Evolutionary conservation across 2,888 invertebrate genomes (phyloP).

Genomic region (Thyatira batis): DNA sequence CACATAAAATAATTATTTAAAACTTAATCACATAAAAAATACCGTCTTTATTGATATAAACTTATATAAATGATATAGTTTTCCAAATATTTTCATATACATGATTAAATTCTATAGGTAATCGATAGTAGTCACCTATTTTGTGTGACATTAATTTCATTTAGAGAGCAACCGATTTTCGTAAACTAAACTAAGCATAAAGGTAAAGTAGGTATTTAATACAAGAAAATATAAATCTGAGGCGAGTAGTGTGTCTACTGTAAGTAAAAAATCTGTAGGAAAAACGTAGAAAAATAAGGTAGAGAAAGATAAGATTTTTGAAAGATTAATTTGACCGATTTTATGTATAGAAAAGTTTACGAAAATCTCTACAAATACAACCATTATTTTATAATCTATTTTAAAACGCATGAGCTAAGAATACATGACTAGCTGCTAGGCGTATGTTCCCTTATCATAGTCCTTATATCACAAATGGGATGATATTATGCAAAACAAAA

Average conservation of each 20-base stretch:
- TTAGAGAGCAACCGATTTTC: constrained; percentile 4
- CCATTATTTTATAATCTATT: constrained; percentile 16
- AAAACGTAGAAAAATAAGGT: not conserved
- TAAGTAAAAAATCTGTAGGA: not conserved
- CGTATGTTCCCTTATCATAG: constrained; percentile 3
- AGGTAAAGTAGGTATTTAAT: too few relatives aligned
- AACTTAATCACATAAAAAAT: constrained; percentile 29
- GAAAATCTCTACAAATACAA: constrained; percentile 1
- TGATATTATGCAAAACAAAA: constrained; percentile 1
- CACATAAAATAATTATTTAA: constrained; percentile 28
- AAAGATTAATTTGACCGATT: too few relatives aligned
- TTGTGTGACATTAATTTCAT: not conserved
- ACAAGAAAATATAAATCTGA: too few relatives aligned
- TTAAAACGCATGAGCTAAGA: constrained; percentile 11
- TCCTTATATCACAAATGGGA: not conserved
- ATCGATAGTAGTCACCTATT: not conserved
- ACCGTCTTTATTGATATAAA: constrained; percentile 19
- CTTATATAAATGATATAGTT: not conserved
- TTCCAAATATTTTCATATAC: not conserved
- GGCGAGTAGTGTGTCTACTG: too few relatives aligned
- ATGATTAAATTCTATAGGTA: not conserved
- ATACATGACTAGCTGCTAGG: constrained; percentile 43
- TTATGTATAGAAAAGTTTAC: not conserved
- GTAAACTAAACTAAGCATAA: not conserved
- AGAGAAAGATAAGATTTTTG: too few relatives aligned